Conservation (phyloP, 2,888 invertebrate species). For the Microdon myrmicae region DNA sequence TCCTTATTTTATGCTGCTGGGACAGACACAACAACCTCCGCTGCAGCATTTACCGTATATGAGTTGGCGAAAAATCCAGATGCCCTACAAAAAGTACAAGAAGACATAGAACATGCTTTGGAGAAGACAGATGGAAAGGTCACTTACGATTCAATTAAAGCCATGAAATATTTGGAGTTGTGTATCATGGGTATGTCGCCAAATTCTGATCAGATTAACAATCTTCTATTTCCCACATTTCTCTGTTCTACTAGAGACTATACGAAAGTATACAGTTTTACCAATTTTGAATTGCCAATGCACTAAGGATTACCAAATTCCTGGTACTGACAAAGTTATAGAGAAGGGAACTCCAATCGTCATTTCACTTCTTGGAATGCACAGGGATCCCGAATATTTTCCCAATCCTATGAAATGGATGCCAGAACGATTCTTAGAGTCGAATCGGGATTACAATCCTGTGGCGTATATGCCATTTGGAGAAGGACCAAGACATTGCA, state of each 20-base stretch:
- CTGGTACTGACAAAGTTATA: slow-evolving; percentile 60
- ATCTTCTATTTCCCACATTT: too few relatives aligned
- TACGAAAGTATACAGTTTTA: slow-evolving; percentile 67
- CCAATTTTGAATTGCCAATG: slow-evolving; percentile 65
- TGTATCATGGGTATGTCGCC: slow-evolving; percentile 63
- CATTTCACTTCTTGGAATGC: slow-evolving; percentile 65
- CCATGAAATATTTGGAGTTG: slow-evolving; percentile 66
- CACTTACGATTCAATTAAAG: slow-evolving; percentile 65
- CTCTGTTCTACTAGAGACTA: slow-evolving; percentile 62
- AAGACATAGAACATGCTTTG: slow-evolving; percentile 63
- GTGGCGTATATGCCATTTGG: slow-evolving; percentile 64
- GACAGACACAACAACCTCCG: slow-evolving; percentile 67
- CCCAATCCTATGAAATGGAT: slow-evolving; percentile 66
- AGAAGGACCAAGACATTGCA: slow-evolving; percentile 64
- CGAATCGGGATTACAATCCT: slow-evolving; percentile 56
- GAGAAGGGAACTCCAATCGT: slow-evolving; percentile 63
- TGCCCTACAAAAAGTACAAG: slow-evolving; percentile 60
- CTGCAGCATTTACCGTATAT: slow-evolving; percentile 64
- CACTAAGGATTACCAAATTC: slow-evolving; percentile 61
- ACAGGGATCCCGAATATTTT: slow-evolving; percentile 65
- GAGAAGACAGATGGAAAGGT: slow-evolving; percentile 60
- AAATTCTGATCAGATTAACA: not conserved
- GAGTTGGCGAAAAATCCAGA: slow-evolving; percentile 66
- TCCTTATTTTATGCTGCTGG: slow-evolving; percentile 68
- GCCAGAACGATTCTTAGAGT: slow-evolving; percentile 65